A percentile compares a stretch with the other conserved stretches of the same genome.
Evolutionary conservation across 2,797 vertebrate species (phyloP).

Genomic region (Pitangus sulphuratus): DNA sequence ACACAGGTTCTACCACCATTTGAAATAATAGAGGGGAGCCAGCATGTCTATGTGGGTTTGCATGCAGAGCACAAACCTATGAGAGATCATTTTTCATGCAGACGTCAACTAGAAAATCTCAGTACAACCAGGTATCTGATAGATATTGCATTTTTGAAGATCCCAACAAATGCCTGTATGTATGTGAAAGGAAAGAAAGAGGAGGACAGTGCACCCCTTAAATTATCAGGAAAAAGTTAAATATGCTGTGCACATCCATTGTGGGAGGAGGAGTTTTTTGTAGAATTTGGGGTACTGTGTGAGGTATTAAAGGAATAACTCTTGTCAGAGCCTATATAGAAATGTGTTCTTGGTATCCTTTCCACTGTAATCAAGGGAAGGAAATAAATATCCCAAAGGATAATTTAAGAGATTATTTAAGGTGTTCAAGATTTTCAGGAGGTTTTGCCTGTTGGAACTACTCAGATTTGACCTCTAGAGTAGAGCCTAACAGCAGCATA

Average conservation of each 20-base stretch:
- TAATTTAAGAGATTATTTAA: not conserved
- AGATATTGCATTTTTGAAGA: not conserved
- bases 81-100: not conserved
- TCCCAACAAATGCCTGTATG: not conserved
- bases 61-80: not conserved
- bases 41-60: not conserved
- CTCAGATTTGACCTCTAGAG: not conserved
- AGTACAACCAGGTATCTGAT: not conserved
- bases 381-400: not conserved
- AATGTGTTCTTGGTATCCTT: not conserved
- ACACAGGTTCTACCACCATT: not conserved
- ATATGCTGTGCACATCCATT: not conserved
- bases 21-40: not conserved
- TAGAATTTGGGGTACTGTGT: not conserved
- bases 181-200: not conserved
- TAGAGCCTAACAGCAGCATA: not conserved
- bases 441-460: not conserved
- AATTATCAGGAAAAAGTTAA: not conserved
- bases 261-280: not conserved
- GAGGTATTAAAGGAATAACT: not conserved
- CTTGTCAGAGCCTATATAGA: not conserved
- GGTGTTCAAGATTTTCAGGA: not conserved
- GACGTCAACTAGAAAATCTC: not conserved
- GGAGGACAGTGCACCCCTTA: not conserved
- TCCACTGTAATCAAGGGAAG: not conserved